Conservation (phyloP, 2,797 vertebrate species). For the Lates japonicus region DNA sequence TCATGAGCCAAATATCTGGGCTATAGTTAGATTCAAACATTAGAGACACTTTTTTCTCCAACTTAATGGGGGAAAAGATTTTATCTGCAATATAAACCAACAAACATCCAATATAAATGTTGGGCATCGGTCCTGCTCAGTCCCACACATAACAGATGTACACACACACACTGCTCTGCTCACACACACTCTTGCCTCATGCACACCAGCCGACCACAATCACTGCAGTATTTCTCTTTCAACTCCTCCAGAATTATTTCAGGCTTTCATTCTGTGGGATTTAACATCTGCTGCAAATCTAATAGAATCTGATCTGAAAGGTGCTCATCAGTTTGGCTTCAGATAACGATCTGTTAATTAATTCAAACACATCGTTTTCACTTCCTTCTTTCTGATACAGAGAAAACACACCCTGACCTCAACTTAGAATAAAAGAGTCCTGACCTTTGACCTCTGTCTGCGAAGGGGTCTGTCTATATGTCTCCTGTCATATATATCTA, state of each 20-base stretch:
- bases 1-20: conserved; percentile 18
- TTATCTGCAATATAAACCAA: conserved; percentile 17
- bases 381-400: not conserved
- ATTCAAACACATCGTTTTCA: conserved; percentile 13
- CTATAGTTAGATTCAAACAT: conserved; percentile 4
- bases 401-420: not conserved
- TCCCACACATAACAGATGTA: conserved; percentile 44
- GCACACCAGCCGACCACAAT: conserved; percentile 27
- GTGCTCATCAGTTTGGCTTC: conserved; percentile 11
- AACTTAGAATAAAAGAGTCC: not conserved
- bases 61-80: not conserved
- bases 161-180: too few relatives aligned
- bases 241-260: conserved; percentile 55
- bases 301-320: conserved; percentile 37
- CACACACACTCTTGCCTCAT: conserved; percentile 5
- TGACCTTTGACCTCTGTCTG: conserved; percentile 42
- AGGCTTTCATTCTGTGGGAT: conserved; percentile 32
- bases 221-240: conserved; percentile 49
- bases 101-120: conserved; percentile 32
- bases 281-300: conserved; percentile 41
- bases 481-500: too few relatives aligned
- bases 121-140: conserved; percentile 36
- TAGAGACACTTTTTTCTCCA: conserved; percentile 1
- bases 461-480: not conserved
- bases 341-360: conserved; percentile 45